Evolutionary conservation across 2,888 invertebrate species (phyloP).

Genomic region (Sphinx pinastri): DNA sequence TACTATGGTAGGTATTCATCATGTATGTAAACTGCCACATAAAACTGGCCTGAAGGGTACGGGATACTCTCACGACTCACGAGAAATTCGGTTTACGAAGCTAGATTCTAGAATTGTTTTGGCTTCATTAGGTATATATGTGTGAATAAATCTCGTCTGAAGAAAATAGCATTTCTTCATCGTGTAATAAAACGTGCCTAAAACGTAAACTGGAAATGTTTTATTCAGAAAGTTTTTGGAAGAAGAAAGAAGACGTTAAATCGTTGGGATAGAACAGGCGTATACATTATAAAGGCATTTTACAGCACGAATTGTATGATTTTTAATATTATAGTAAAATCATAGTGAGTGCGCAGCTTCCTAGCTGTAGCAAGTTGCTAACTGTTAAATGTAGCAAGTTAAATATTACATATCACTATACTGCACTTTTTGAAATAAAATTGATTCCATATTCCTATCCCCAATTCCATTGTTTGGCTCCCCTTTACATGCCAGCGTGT

Average conservation of each 20-base stretch:
- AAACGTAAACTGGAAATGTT: neutral
- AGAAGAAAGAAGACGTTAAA: neutral
- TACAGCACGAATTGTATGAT: too few species aligned
- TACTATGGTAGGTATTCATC: too few species aligned
- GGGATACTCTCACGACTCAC: too few species aligned
- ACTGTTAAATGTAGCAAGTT: too few species aligned
- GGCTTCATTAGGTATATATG: constrained; percentile 4
- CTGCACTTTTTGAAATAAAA: too few species aligned
- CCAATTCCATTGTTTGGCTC: too few species aligned
- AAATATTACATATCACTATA: too few species aligned
- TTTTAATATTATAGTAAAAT: too few species aligned
- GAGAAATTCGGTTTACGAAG: neutral
- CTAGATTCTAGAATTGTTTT: neutral
- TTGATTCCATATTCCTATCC: too few species aligned
- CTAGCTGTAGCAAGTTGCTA: too few species aligned
- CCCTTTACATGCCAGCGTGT: too few species aligned
- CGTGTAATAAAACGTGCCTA: constrained; percentile 6
- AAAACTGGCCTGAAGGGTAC: neutral
- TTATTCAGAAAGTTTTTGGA: neutral
- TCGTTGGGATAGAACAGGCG: neutral
- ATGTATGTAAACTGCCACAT: neutral
- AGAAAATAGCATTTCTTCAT: neutral
- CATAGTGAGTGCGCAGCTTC: neutral
- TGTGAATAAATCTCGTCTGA: constrained; percentile 4
- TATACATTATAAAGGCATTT: neutral